These are phyloP conservation scores for Trogon surrucura DNA, from an alignment of 2,113 vertebrate species.

Conservation along the genomic window DNA sequence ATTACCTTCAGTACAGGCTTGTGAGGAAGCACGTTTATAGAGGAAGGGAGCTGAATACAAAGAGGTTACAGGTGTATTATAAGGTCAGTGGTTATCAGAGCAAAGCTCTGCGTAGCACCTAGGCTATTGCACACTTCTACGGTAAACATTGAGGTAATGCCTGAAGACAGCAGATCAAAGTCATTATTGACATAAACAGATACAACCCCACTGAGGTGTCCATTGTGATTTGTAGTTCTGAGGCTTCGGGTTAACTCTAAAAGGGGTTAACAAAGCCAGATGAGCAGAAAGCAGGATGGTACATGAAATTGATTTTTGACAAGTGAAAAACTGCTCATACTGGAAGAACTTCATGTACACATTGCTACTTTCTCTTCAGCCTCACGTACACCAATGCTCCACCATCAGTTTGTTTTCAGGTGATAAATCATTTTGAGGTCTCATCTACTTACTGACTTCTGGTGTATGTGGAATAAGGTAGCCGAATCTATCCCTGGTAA, in stretches of 20 bases:
- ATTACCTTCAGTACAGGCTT: not conserved
- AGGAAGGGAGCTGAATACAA: not conserved
- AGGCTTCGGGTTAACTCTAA: not conserved
- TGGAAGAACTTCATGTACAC: not conserved
- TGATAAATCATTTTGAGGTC: conserved; percentile 57
- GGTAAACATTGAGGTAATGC: not conserved
- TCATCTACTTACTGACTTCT: conserved; percentile 50
- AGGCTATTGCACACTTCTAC: not conserved
- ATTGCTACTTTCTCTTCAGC: conserved; percentile 5
- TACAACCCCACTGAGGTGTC: not conserved
- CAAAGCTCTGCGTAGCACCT: not conserved
- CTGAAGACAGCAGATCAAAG: not conserved
- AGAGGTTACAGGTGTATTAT: not conserved
- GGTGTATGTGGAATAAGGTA: conserved; percentile 18
- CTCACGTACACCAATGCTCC: not conserved
- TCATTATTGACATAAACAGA: not conserved
- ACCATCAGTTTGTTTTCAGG: conserved; percentile 24
- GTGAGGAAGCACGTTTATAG: not conserved
- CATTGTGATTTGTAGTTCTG: not conserved
- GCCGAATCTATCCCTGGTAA: conserved; percentile 45
- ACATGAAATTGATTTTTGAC: conserved; percentile 43
- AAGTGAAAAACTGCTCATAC: conserved; percentile 31
- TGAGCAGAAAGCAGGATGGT: not conserved
- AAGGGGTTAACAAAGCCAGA: not conserved
- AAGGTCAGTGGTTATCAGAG: not conserved